Conservation (phyloP, 2,797 vertebrate species). For the Anguilla marmorata region DNA sequence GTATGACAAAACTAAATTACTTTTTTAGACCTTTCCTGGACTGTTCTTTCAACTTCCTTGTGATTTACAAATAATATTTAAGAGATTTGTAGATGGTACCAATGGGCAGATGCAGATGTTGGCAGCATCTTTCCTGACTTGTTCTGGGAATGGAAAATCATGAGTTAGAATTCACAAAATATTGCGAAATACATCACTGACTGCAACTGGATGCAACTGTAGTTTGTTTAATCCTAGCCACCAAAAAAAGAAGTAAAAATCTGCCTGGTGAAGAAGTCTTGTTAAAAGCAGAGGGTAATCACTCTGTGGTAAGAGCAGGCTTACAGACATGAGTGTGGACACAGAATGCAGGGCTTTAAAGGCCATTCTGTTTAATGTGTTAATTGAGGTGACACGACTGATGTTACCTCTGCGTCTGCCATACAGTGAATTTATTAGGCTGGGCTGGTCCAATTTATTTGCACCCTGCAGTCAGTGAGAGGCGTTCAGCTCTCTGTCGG, state of each 20-base stretch:
- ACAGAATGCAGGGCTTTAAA: background rate
- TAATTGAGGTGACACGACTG: no score
- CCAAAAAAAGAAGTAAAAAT: background rate
- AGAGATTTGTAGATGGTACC: background rate
- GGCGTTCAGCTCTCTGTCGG: background rate
- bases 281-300: background rate
- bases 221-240: background rate
- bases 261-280: background rate
- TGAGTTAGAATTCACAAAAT: background rate
- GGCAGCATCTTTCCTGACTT: background rate
- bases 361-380: no score
- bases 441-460: no score
- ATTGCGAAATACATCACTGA: background rate
- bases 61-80: background rate
- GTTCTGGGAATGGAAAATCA: background rate
- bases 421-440: no score
- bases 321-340: background rate
- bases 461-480: background rate
- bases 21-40: background rate
- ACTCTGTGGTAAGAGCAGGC: background rate
- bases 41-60: background rate
- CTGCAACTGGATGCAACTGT: background rate
- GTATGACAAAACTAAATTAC: background rate
- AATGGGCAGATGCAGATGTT: background rate
- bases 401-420: no score